Evolutionary conservation across 1,140 invertebrate genomes (phyloP).

Genomic region (Drosophila hydei): DNA sequence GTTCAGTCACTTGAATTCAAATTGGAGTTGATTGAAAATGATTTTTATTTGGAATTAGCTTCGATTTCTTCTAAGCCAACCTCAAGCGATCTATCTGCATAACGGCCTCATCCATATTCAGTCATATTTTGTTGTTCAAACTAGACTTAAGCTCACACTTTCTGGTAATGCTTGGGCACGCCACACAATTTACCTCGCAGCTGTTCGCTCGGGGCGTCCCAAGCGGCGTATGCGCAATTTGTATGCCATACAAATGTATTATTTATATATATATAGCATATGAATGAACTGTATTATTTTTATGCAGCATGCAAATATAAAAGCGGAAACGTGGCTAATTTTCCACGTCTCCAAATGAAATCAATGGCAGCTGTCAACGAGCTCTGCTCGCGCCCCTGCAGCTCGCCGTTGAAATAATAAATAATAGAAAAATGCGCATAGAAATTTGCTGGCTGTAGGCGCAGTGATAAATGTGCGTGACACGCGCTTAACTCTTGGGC

Average conservation of each 20-base stretch:
- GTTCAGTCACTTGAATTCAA: no score
- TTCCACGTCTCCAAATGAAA: slow-evolving; percentile 51
- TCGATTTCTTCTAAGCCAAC: no score
- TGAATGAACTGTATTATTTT: slow-evolving; percentile 54
- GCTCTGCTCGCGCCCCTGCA: not conserved
- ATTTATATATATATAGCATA: slow-evolving; percentile 20
- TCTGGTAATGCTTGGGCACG: not conserved
- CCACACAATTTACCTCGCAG: not conserved
- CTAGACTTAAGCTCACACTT: not conserved
- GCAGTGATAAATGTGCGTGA: slow-evolving; percentile 62
- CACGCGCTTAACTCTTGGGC: slow-evolving; percentile 54
- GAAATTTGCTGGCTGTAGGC: slow-evolving; percentile 40
- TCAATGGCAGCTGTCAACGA: slow-evolving; percentile 72
- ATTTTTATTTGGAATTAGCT: no score
- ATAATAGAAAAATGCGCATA: slow-evolving; percentile 80
- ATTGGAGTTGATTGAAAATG: no score
- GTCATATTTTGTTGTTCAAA: no score
- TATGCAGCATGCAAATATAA: slow-evolving; percentile 66
- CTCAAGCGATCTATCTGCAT: no score
- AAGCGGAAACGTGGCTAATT: slow-evolving; percentile 69
- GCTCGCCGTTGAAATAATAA: slow-evolving; percentile 64
- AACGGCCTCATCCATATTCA: no score
- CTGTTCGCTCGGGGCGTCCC: slow-evolving; percentile 2
- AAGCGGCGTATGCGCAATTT: slow-evolving; percentile 44
- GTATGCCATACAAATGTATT: slow-evolving; percentile 27